Evolutionary conservation across 2,888 invertebrate genomes (phyloP).

Genomic region (Orgyia antiqua): DNA sequence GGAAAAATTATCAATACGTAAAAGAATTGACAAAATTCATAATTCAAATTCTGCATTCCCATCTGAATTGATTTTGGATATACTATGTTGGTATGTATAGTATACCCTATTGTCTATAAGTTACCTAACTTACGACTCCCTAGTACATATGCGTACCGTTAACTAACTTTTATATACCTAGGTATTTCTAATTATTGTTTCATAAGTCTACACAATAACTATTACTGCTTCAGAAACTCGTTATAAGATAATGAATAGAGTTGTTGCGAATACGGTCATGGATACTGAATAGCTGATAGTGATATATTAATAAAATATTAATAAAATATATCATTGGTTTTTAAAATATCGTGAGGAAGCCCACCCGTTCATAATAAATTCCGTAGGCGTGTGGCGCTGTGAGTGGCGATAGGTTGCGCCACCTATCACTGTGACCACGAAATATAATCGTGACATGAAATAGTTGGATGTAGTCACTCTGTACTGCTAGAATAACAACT

Average conservation of each 20-base stretch:
- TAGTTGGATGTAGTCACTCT: no score
- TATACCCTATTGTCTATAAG: no score
- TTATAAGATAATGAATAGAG: conserved; percentile 5
- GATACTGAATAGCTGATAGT: conserved; percentile 3
- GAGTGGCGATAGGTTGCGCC: conserved; percentile 22
- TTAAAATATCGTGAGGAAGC: conserved; percentile 20
- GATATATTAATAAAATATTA: conserved; percentile 6
- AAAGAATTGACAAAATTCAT: no score
- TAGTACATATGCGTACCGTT: no score
- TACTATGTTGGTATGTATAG: no score
- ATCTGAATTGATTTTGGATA: no score
- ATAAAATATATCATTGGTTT: conserved; percentile 7
- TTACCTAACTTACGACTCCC: no score
- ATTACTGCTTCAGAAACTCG: conserved; percentile 11
- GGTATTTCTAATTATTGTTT: conserved; percentile 16
- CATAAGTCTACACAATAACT: conserved; percentile 15
- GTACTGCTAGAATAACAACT: no score
- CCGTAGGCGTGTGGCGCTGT: conserved; percentile 26
- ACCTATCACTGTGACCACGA: conserved; percentile 26
- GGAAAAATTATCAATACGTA: no score
- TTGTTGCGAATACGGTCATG: conserved; percentile 5
- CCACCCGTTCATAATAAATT: conserved; percentile 25
- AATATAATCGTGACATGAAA: conserved; percentile 18
- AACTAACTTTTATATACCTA: no score
- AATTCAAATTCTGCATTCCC: no score